phyloP scores from a whole-genome alignment of 2,888 invertebrate genomes.

The Leucophenga montana region DNA sequence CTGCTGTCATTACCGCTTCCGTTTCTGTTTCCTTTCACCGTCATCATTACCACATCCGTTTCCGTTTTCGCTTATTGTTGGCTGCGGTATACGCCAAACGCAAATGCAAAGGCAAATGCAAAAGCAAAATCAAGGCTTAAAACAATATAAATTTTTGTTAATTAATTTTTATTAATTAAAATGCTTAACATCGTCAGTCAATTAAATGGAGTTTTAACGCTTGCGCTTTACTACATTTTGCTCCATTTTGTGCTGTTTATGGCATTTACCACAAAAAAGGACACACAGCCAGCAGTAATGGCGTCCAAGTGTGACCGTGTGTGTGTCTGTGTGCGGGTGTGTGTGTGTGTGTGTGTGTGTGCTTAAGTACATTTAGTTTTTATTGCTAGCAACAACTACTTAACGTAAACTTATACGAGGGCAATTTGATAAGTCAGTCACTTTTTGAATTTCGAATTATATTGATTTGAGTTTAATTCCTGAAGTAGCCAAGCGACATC shows the following conservation, averaged over 20 bases:
- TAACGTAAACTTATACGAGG: too few relatives aligned
- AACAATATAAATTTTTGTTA: conserved; percentile 27
- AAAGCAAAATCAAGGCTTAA: conserved; percentile 7
- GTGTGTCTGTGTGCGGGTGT: not conserved
- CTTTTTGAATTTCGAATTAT: too few relatives aligned
- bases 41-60: too few relatives aligned
- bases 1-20: not conserved
- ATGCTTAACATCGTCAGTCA: conserved; percentile 24
- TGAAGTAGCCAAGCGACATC: too few relatives aligned
- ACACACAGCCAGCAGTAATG: not conserved
- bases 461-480: too few relatives aligned
- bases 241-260: not conserved
- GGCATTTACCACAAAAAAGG: not conserved
- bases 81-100: too few relatives aligned
- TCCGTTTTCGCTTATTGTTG: too few relatives aligned
- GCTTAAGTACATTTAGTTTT: too few relatives aligned
- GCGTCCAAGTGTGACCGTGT: not conserved
- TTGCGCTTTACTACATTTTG: conserved; percentile 14
- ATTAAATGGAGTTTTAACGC: conserved; percentile 27
- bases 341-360: too few relatives aligned
- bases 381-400: too few relatives aligned
- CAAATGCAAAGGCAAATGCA: too few relatives aligned
- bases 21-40: not conserved
- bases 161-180: conserved; percentile 30
- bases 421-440: too few relatives aligned